Evolutionary conservation across 2,113 vertebrate genomes (phyloP).

Genomic region (Naja naja): DNA sequence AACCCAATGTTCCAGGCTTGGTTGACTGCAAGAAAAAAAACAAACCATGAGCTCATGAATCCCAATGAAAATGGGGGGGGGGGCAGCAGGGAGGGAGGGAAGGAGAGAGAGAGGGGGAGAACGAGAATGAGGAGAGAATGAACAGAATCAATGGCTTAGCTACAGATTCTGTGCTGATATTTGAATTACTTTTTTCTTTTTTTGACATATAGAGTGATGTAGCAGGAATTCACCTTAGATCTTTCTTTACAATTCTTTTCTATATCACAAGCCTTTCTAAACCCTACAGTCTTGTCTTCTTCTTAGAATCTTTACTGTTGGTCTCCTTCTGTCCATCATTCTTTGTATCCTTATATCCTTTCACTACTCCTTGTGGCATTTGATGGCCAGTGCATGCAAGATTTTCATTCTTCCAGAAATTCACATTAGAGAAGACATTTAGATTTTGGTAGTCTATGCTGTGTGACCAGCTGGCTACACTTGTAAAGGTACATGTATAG

Average conservation of each 20-base stretch:
- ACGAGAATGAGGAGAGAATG: fast-evolving
- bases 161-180: background rate
- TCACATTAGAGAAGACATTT: background rate
- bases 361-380: background rate
- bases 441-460: background rate
- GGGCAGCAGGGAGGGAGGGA: too few species aligned
- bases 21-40: background rate
- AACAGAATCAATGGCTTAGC: background rate
- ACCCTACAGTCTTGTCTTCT: background rate
- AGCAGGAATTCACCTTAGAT: background rate
- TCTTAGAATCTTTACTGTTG: background rate
- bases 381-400: background rate
- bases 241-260: background rate
- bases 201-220: background rate
- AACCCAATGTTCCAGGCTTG: background rate
- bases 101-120: too few species aligned
- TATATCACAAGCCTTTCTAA: background rate
- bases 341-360: background rate
- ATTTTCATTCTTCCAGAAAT: background rate
- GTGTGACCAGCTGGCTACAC: background rate
- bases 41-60: background rate
- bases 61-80: background rate
- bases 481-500: background rate
- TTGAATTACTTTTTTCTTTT: background rate
- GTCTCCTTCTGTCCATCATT: background rate